These are phyloP conservation scores for Neolamprologus devosi DNA, from an alignment of 2,113 vertebrate genomes.

Conservation along the genomic window DNA sequence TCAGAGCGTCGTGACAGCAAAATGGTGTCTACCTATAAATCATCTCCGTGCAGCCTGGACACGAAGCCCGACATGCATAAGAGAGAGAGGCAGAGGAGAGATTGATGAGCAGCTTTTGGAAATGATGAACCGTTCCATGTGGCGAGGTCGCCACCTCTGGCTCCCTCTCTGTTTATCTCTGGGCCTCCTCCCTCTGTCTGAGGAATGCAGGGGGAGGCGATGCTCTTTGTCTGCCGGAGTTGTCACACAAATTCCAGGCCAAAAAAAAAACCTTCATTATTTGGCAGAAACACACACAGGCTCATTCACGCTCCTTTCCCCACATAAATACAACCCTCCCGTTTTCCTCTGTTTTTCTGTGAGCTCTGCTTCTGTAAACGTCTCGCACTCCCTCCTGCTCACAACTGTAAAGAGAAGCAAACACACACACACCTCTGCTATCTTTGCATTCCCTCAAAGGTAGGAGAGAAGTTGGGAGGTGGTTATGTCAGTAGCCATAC, in stretches of 20 bases:
- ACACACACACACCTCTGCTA: neutral
- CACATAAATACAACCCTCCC: neutral
- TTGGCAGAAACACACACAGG: neutral
- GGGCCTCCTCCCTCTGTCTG: constrained; percentile 37
- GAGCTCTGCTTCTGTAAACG: neutral
- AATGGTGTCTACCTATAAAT: neutral
- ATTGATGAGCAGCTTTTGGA: neutral
- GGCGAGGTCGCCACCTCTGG: constrained; percentile 18
- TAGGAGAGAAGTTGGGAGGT: neutral
- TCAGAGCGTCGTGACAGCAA: neutral
- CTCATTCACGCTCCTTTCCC: neutral
- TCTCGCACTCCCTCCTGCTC: neutral
- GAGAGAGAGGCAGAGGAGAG: neutral
- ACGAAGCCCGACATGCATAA: neutral
- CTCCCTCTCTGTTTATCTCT: constrained; percentile 16
- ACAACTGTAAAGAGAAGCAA: neutral
- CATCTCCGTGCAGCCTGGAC: neutral
- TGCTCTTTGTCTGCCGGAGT: neutral
- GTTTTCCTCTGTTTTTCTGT: neutral
- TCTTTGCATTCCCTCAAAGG: neutral
- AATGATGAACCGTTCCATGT: constrained; percentile 17
- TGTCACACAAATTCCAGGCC: constrained; percentile 9
- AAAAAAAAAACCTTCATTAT: neutral
- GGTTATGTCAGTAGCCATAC: neutral
- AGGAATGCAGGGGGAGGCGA: constrained; percentile 42